These are phyloP conservation scores for Prosopocoilus inquinatus DNA, from an alignment of 2,888 invertebrate genomes.

Conservation along the genomic window DNA sequence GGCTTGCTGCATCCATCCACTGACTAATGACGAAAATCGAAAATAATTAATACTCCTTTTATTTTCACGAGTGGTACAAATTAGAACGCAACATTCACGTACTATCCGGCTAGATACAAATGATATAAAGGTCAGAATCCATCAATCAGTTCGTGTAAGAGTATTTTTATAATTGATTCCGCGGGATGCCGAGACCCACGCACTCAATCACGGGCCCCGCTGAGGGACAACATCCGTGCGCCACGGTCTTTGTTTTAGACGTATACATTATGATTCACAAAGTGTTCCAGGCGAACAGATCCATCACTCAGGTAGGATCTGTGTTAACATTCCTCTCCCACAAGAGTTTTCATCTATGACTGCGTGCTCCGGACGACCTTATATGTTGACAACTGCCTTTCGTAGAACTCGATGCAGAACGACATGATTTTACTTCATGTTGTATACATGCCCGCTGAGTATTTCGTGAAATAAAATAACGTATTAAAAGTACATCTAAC, in stretches of 20 bases:
- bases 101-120: constrained; percentile 9
- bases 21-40: too few species aligned
- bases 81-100: too few species aligned
- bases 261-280: constrained; percentile 34
- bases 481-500: too few species aligned
- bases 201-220: constrained; percentile 43
- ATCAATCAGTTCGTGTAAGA: constrained; percentile 27
- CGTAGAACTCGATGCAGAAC: too few species aligned
- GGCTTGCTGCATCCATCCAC: too few species aligned
- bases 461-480: too few species aligned
- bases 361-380: too few species aligned
- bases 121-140: constrained; percentile 24
- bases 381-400: too few species aligned
- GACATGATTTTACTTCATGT: too few species aligned
- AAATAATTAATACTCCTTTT: too few species aligned
- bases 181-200: constrained; percentile 42
- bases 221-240: constrained; percentile 40
- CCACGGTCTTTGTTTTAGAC: constrained; percentile 38
- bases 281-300: constrained; percentile 37
- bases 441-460: too few species aligned
- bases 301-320: constrained; percentile 40
- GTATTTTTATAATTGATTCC: constrained; percentile 40
- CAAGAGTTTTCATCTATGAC: constrained; percentile 10
- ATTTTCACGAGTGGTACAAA: too few species aligned
- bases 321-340: constrained; percentile 39